These are phyloP conservation scores for Acanthosepion pharaonis DNA, from an alignment of 2,888 invertebrate species.

Conservation along the genomic window DNA sequence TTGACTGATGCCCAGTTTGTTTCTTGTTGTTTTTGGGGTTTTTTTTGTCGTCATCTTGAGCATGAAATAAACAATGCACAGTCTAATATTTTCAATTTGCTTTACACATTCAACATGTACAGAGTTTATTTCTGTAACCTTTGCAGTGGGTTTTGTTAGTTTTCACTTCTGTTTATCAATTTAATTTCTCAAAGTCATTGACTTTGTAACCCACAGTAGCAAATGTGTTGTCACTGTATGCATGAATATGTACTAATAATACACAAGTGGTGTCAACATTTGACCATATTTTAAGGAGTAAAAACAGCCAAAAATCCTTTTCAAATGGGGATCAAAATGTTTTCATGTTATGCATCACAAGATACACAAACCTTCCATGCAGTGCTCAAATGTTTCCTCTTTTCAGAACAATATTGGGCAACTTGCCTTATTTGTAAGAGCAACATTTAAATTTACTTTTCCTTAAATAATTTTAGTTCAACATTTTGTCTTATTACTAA, in stretches of 20 bases:
- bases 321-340: not conserved
- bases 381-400: not conserved
- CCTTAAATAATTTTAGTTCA: too few species aligned
- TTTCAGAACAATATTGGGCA: not conserved
- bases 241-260: not conserved
- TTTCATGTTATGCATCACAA: not conserved
- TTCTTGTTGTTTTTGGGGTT: not conserved
- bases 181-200: not conserved
- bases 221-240: constrained; percentile 16
- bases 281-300: not conserved
- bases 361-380: not conserved
- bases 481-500: too few species aligned
- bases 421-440: not conserved
- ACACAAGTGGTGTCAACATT: not conserved
- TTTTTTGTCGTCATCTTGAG: not conserved
- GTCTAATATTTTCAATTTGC: not conserved
- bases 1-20: not conserved
- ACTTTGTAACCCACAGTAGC: not conserved
- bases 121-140: constrained; percentile 10
- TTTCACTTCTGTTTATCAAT: not conserved
- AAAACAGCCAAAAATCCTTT: not conserved
- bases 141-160: constrained; percentile 4
- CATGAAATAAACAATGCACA: constrained; percentile 11
- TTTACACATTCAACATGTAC: not conserved
- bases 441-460: not conserved